Evolutionary conservation across 2,888 invertebrate genomes (phyloP).

Genomic region (Perithous albicinctus): DNA sequence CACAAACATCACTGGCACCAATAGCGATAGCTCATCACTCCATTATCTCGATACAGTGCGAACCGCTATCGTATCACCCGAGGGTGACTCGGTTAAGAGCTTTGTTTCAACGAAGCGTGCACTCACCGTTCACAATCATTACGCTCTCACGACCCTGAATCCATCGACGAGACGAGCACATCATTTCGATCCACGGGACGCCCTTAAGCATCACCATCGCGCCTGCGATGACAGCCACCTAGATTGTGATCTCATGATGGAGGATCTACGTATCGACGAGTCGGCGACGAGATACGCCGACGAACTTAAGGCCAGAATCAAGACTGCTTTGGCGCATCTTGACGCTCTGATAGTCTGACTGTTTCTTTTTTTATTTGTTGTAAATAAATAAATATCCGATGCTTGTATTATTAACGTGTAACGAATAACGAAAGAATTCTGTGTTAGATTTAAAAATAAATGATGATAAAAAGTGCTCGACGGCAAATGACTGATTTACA

Average conservation of each 20-base stretch:
- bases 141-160: conserved; percentile 88
- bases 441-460: background rate
- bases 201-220: conserved; percentile 90
- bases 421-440: background rate
- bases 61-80: conserved; percentile 87
- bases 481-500: background rate
- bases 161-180: conserved; percentile 86
- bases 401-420: background rate
- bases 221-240: conserved; percentile 79
- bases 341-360: conserved; percentile 59
- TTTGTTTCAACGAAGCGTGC: conserved; percentile 89
- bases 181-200: conserved; percentile 87
- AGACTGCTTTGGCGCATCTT: conserved; percentile 67
- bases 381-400: conserved; percentile 39
- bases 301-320: conserved; percentile 76
- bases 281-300: conserved; percentile 77
- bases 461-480: background rate
- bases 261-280: conserved; percentile 75
- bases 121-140: conserved; percentile 91
- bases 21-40: conserved; percentile 69
- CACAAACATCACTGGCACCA: conserved; percentile 65
- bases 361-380: too few relatives aligned
- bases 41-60: conserved; percentile 86
- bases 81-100: conserved; percentile 90
- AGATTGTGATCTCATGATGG: conserved; percentile 80